phyloP scores from a whole-genome alignment of 2,113 vertebrate species.

The Ciconia stormi region DNA sequence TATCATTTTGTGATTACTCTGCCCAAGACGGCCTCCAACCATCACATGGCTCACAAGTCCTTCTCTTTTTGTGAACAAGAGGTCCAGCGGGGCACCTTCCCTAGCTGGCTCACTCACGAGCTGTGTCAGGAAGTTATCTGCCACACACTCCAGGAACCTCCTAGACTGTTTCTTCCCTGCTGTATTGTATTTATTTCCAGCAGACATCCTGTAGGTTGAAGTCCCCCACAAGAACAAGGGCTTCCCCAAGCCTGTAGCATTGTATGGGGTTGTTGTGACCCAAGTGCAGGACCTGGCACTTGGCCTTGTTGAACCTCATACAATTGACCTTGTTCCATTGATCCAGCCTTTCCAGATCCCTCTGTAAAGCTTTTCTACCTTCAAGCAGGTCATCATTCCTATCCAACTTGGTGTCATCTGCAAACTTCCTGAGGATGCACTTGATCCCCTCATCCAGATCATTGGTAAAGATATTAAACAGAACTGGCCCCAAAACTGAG shows the following conservation, averaged over 20 bases:
- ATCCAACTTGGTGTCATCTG: background rate
- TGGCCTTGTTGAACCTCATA: background rate
- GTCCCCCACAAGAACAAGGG: too few species aligned
- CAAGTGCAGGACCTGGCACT: background rate
- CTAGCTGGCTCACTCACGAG: too few species aligned
- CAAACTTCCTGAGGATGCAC: background rate
- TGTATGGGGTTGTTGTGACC: background rate
- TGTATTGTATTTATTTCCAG: too few species aligned
- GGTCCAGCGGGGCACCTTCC: too few species aligned
- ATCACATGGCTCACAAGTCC: too few species aligned
- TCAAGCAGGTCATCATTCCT: background rate
- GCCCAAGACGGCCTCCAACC: too few species aligned
- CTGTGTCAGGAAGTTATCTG: too few species aligned
- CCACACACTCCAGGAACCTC: too few species aligned
- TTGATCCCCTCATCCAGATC: background rate
- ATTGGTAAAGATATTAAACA: background rate
- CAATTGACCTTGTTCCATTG: fast-evolving
- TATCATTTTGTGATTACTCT: too few species aligned
- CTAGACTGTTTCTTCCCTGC: too few species aligned
- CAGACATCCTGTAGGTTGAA: too few species aligned
- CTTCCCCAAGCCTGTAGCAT: background rate
- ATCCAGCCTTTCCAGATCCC: background rate
- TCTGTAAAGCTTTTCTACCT: background rate
- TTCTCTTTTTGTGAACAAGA: too few species aligned
- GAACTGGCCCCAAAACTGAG: background rate